These are phyloP conservation scores for Chamaetylas fuelleborni DNA, from an alignment of 2,113 vertebrate genomes.

Conservation along the genomic window DNA sequence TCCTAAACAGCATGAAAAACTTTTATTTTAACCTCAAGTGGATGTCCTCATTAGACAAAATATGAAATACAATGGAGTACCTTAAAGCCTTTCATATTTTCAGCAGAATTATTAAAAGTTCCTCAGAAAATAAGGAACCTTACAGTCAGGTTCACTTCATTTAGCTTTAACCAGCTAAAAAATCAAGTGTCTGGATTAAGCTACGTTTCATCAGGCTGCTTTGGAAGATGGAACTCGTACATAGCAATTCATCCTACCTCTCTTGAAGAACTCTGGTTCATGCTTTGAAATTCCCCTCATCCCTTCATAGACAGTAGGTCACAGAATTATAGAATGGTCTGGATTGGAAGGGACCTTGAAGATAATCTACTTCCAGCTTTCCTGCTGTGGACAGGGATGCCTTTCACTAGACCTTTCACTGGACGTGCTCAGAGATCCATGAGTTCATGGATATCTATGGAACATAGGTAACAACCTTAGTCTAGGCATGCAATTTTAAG, in stretches of 20 bases:
- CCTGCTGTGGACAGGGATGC: neutral
- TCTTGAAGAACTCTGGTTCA: neutral
- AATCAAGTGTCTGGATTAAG: neutral
- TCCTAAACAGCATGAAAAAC: neutral
- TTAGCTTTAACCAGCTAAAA: neutral
- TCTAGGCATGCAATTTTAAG: neutral
- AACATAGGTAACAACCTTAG: neutral
- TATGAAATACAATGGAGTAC: neutral
- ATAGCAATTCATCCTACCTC: neutral
- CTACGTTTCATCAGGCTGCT: accelerated
- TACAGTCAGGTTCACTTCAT: neutral
- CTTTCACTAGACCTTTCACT: neutral
- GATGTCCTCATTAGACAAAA: neutral
- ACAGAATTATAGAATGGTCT: neutral
- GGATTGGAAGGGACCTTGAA: neutral
- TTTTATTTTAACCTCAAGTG: neutral
- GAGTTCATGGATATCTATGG: neutral
- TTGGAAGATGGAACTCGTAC: neutral
- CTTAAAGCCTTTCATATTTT: neutral
- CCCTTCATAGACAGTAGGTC: neutral
- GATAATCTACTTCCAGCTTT: neutral
- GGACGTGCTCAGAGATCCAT: neutral
- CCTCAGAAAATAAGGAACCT: neutral
- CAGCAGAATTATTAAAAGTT: neutral
- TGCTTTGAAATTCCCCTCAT: neutral